Evolutionary conservation across 2,113 vertebrate species (phyloP), one percentile per base, ranked within the genome.

Genomic region (Azemiops feae): DNA sequence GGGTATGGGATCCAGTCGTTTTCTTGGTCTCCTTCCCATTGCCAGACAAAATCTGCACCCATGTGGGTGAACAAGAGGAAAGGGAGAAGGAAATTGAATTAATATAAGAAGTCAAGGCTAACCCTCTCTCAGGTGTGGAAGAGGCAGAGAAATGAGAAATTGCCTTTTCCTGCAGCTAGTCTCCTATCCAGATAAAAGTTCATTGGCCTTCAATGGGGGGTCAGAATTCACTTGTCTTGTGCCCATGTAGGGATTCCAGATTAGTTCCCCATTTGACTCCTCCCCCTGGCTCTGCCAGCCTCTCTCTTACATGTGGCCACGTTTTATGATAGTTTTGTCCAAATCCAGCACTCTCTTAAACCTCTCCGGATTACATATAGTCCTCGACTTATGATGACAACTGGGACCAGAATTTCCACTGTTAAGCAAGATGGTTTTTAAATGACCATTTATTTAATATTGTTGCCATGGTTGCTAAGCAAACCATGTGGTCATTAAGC

Each of bases 1-100:
- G 97, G 81, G 91, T 98, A 98, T 0, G 96, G 92, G 27, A 97
- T 94, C 98, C 98, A 98, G 58, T 95, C 94, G 3, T 93, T 97
- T 0, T 94, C 96, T 0, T 97, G 92, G 39, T 98, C 97, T 0
- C 96, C 97, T 90, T 96, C 81, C 98, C 98, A 98, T 96, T 97
- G 97, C 98, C 98, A 98, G 52, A 97, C 47, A 53, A 94, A 93
- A 89, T 93, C 98, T 98, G n/a, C 12, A 9, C 20, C 89, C 60
- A 18, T 5, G 11, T 12, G 1, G 43, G 34, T 18, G 16, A 81
- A 39, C 3, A 23, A n/a, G 20, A 34, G 14, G 69, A 14, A 50
- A 43, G 30, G 64, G n/a, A 10, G 20, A 34, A 7, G 54, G 50
- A 9, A 58, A 43, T 12, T 74, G 43, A 25, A 10, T 64, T 39